A percentile compares a stretch with the other conserved stretches of the same genome.
phyloP scores from a whole-genome alignment of 2,888 invertebrate species.

The Scaptomyza reducta region DNA sequence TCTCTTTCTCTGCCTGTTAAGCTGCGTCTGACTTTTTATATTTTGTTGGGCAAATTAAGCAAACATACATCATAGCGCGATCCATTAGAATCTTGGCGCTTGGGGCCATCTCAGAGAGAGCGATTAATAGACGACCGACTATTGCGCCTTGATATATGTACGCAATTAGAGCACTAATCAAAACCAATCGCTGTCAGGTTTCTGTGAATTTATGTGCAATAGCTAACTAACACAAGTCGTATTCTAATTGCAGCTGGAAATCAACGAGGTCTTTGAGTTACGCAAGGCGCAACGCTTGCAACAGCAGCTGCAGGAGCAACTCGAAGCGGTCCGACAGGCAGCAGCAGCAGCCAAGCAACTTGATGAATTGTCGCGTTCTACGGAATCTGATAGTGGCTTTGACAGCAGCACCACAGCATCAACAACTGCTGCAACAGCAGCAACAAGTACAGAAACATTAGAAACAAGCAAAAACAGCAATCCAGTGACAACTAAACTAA shows the following conservation, averaged over 20 bases:
- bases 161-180: conserved; percentile 73
- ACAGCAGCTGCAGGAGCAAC: conserved; percentile 58
- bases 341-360: conserved; percentile 53
- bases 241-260: conserved; percentile 82
- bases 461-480: conserved; percentile 26
- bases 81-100: conserved; percentile 66
- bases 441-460: background rate
- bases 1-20: background rate
- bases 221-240: conserved; percentile 49
- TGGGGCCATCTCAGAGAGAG: conserved; percentile 21
- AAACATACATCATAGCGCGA: conserved; percentile 67
- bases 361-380: conserved; percentile 83
- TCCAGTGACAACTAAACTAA: conserved; percentile 78
- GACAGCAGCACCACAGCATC: conserved; percentile 73
- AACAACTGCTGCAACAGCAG: conserved; percentile 30
- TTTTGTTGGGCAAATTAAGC: conserved; percentile 59
- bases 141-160: conserved; percentile 64
- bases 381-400: conserved; percentile 81
- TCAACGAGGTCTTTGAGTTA: conserved; percentile 84
- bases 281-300: conserved; percentile 78
- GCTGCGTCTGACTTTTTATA: conserved; percentile 1
- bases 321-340: conserved; percentile 49
- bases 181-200: conserved; percentile 54
- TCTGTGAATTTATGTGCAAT: conserved; percentile 52
- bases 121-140: conserved; percentile 48